These are phyloP conservation scores for Mellilla xanthometata DNA, from an alignment of 2,888 invertebrate species.

Conservation along the genomic window DNA sequence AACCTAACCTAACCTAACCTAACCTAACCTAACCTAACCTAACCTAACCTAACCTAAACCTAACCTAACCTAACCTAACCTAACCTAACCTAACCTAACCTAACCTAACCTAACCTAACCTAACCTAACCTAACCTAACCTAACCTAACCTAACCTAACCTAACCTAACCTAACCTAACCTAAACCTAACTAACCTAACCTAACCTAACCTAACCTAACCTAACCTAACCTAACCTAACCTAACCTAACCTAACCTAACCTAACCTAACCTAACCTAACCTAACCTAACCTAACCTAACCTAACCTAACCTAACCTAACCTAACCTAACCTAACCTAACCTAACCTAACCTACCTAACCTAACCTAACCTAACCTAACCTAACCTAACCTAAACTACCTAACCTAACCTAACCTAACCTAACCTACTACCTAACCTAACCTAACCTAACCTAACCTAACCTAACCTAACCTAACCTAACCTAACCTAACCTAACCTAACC, in stretches of 20 bases:
- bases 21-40: conserved; percentile 15
- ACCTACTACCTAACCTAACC: conserved; percentile 2
- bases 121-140: conserved; percentile 10
- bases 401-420: conserved; percentile 2
- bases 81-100: conserved; percentile 16
- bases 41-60: conserved; percentile 1
- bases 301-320: conserved; percentile 2
- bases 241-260: conserved; percentile 2
- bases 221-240: conserved; percentile 2
- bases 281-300: conserved; percentile 2
- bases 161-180: conserved; percentile 2
- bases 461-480: conserved; percentile 2
- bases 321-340: conserved; percentile 2
- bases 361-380: conserved; percentile 2
- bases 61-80: conserved; percentile 11
- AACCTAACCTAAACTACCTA: conserved; percentile 1
- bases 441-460: conserved; percentile 2
- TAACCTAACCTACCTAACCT: conserved; percentile 2
- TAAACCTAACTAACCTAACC: neutral
- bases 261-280: conserved; percentile 1
- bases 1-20: neutral
- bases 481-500: conserved; percentile 2
- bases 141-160: conserved; percentile 1
- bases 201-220: conserved; percentile 2
- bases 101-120: conserved; percentile 18